Evolutionary conservation across 2,113 vertebrate species (phyloP), one percentile per base, ranked within the genome.

Genomic region (Eidolon helvum): DNA sequence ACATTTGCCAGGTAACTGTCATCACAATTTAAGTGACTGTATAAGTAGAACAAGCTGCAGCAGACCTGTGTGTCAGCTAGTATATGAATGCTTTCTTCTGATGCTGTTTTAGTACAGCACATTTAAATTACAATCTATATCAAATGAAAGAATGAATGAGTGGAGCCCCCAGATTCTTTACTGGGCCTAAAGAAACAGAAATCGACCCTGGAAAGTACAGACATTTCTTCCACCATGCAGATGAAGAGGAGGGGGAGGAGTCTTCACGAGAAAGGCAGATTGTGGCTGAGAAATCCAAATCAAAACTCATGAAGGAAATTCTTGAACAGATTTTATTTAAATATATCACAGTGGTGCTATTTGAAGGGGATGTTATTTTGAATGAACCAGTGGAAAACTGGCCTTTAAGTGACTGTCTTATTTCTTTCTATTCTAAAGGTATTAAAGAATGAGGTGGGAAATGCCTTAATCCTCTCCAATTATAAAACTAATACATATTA

Each of bases 361-460:
- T 99, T 98, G 99, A 99, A 98, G 99, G 99, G 79, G 99, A 99
- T 83, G 98, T 99, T 50, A 99, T 99, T 98, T 98, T 99, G 97
- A 99, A 99, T 15, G 99, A 99, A 95, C 98, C 99, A 21, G 99
- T 99, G 92, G 99, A 99, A 96, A 99, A 99, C 55, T 99, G 99
- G 99, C 99, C 99, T n/a, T 98, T 99, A 91, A 99, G 99, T 86
- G 99, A 99, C 96, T 99, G 99, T 97, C 99, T 99, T 96, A 99
- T 99, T 98, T 99, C 99, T 97, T 99, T 99, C 97, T 99, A 99
- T 98, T 99, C 99, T 96, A 99, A 99, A 99, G 99, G 99, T 99
- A 98, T 96, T 91, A 55, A 87, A 68, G 11, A 71, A 91, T 16
- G 15, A 28, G 33, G 35, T 55, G 26, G 18, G 71, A 40, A 66